Evolutionary conservation across 2,888 invertebrate species (phyloP).

Genomic region (Tetrapedia diversipes): DNA sequence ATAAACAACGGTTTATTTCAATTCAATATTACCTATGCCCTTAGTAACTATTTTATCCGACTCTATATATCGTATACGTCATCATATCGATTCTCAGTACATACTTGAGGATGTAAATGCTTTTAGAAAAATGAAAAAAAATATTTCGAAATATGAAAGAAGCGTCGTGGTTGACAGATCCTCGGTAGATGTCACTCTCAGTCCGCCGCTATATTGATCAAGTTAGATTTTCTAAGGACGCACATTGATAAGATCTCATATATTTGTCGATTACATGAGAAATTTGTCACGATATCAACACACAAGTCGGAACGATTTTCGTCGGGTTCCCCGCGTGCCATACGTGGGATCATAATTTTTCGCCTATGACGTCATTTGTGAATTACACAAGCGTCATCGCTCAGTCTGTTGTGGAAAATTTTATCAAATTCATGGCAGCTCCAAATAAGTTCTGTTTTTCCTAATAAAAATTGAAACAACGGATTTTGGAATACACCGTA

Average conservation of each 20-base stretch:
- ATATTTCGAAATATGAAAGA: conserved; percentile 5
- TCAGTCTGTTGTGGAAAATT: conserved; percentile 76
- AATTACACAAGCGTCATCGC: conserved; percentile 80
- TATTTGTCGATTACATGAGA: conserved; percentile 60
- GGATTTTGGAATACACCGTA: not conserved
- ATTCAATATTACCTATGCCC: conserved; percentile 30
- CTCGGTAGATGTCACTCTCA: conserved; percentile 64
- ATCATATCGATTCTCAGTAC: not conserved
- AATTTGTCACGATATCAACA: conserved; percentile 44
- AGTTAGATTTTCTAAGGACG: conserved; percentile 73
- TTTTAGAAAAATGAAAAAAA: not conserved
- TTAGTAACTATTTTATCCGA: not conserved
- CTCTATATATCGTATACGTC: not conserved
- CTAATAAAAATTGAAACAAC: conserved; percentile 39
- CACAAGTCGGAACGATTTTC: conserved; percentile 36
- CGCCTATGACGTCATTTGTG: conserved; percentile 76
- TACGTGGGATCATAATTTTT: conserved; percentile 55
- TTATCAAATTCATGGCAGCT: conserved; percentile 59
- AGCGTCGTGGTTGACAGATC: conserved; percentile 48
- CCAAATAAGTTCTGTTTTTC: conserved; percentile 46
- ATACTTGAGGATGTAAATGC: not conserved
- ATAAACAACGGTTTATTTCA: conserved; percentile 64
- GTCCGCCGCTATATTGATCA: conserved; percentile 72
- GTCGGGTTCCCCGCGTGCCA: conserved; percentile 31
- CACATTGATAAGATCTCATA: conserved; percentile 70